Evolutionary conservation across 2,797 vertebrate species (phyloP), one percentile per base, ranked within the genome.

Genomic region (Sus cebifrons): DNA sequence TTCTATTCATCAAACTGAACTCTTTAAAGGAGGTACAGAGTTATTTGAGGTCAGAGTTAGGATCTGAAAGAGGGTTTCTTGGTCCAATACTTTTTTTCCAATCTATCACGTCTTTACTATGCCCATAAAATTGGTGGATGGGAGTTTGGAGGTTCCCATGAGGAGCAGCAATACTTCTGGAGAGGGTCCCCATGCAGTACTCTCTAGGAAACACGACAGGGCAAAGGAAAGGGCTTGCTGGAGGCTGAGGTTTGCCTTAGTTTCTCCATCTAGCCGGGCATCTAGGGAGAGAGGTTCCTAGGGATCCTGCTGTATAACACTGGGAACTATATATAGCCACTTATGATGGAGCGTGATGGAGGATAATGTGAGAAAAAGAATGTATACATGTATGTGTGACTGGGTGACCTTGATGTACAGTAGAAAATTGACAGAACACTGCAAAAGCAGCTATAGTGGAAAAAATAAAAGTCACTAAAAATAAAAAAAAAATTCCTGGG

Each of bases 121-220:
- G 5, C 18, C 25, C 17, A 44, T 52, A 73, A 84, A 60, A 49
- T 77, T 65, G 70, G 65, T 56, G 56, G 62, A 3, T 6, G 32
- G 71, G 64, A 16, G 20, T 32, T 64, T 86, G 95, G 92, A 93
- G 83, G 81, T 6, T 96, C 32, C 86, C 89, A 71, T 81, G 60
- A 84, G 79, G 58, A 25, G 67, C 64, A 40, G 71, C 21, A 62
- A 27, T 49, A 93, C 75, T 85, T 95, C 36, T 64, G 56, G 56
- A 64, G 74, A 40, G n/a, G 25, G 10, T 75, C 56, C 17, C 40
- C 13, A 70, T 3, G 29, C 25, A 70, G 60, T 75, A n/a, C 71
- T 86, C 81, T 97, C 84, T 90, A 95, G 93, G 62, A 97, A 96
- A 90, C 17, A 67, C 4, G 13, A 56, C 15, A 67, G 86, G 52